These are phyloP conservation scores for Okamejei kenojei DNA, from an alignment of 2,797 vertebrate genomes.

Conservation along the genomic window DNA sequence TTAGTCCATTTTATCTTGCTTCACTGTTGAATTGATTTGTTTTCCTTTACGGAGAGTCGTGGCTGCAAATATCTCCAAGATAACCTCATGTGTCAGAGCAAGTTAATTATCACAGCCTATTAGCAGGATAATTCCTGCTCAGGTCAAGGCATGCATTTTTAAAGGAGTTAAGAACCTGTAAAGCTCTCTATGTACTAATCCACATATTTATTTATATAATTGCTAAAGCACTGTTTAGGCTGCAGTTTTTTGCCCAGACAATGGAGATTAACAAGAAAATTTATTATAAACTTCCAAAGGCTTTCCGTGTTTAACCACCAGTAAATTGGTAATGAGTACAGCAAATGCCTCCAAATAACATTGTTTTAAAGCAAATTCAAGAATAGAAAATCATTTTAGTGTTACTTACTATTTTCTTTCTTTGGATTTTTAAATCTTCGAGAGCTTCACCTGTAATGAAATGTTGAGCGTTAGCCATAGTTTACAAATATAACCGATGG, in stretches of 20 bases:
- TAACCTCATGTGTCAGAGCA: not conserved
- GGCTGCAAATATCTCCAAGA: not conserved
- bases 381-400: not conserved
- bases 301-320: not conserved
- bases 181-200: not conserved
- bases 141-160: not conserved
- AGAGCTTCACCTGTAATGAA: conserved; percentile 76
- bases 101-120: not conserved
- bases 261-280: not conserved
- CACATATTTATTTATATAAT: not conserved
- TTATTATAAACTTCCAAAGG: not conserved
- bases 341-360: not conserved
- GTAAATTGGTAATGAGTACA: not conserved
- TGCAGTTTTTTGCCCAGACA: not conserved
- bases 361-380: not conserved
- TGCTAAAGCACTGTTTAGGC: not conserved
- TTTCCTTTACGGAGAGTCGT: not conserved
- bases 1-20: conserved; percentile 7
- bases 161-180: not conserved
- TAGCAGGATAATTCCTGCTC: not conserved
- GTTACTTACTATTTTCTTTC: conserved; percentile 95
- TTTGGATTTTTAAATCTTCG: conserved; percentile 82
- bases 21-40: conserved; percentile 20
- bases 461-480: not conserved
- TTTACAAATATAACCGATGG: conserved; percentile 42